Base-by-base conservation (phyloP, 2,113 vertebrate species). In the Scophthalmus maximus region DNA sequence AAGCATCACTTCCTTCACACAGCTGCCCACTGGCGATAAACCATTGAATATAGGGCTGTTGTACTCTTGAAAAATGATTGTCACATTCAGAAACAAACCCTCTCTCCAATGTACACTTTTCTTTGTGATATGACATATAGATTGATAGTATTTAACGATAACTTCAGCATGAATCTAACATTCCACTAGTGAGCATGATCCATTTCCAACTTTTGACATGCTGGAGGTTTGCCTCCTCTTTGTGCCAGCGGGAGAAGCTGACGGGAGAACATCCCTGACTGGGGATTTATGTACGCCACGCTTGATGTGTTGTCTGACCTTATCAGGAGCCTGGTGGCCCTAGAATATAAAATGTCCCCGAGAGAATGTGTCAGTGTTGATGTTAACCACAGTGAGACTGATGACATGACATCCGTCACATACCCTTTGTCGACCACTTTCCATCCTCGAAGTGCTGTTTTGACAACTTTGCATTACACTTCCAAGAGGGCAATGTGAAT, bases 231-330 rank as follows among this genome's bases (percentile, higher is more conserved):
- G 25, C 65, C 66, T 68, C 61, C 42, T 53, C 47, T 36, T 32
- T 57, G 71, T 59, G 55, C 47, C 56, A 12, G 1, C 6, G 68
- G 50, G 65, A 32, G 27, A 67, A 47, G 34, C 75, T 79, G 83
- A 79, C 80, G 49, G 76, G 51, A 78, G 80, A 84, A 58, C 71
- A 53, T 73, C 26, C 55, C 65, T 56, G 73, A 58, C 76, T 68
- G 32, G 73, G 64, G 79, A 81, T 85, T 79, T 73, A 72, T 77
- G 64, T 65, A 46, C 17, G 46, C 36, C 52, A 73, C 17, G 42
- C 89, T 68, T 77, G 81, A 78, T 69, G 52, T 73, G 46, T 79
- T 79, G 69, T 77, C 57, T 81, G 82, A 84, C 86, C 79, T 81
- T 77, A 76, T 77, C 60, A 8, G 38, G n/a, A 49, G 52, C 72